Base-by-base conservation (phyloP, 2,113 vertebrate genomes). In the Tragelaphus scriptus region DNA sequence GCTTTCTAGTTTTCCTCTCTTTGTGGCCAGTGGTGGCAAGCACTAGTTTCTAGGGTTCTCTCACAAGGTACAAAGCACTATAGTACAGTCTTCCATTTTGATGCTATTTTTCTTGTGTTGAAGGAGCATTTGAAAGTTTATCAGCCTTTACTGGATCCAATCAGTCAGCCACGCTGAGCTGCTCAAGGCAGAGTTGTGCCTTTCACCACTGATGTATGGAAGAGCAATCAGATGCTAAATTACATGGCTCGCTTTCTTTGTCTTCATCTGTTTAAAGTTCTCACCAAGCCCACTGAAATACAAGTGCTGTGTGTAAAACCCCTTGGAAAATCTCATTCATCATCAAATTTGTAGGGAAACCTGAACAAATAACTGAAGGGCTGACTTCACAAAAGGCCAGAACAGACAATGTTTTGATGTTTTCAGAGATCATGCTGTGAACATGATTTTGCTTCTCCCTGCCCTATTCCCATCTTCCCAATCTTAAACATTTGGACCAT, bases 191-290 rank as follows among this genome's bases (percentile, higher is more conserved):
- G 88, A 96, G 96, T 44, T 95, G 94, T 96, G 93, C 98, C 97
- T 98, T 97, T 97, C 95, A 95, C 97, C 93, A 97, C 96, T 98
- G 98, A 98, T 96, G 97, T 98, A 98, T 98, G 98, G 98, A 98
- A 98, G 99, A 99, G 98, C 98, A 98, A 98, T 99, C 98, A 98
- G 98, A 98, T 97, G 92, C 97, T 98, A 98, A 98, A 98, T 99
- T 99, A 98, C 97, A 98, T 97, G 98, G 98, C 97, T 98, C 98
- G 87, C 98, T 98, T 99, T 98, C 98, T 98, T 99, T 98, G 98
- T 97, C 98, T 98, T 98, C 96, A 51, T 98, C 97, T 98, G 82
- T 94, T 96, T 98, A 94, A 95, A 98, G 91, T 55, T 95, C 92
- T 96, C 96, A 81, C 97, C 17, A 86, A 97, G 89, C 96, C 91